Evolutionary conservation across 2,797 vertebrate genomes (phyloP), one percentile per base, ranked within the genome.

Genomic region (Echiichthys vipera): DNA sequence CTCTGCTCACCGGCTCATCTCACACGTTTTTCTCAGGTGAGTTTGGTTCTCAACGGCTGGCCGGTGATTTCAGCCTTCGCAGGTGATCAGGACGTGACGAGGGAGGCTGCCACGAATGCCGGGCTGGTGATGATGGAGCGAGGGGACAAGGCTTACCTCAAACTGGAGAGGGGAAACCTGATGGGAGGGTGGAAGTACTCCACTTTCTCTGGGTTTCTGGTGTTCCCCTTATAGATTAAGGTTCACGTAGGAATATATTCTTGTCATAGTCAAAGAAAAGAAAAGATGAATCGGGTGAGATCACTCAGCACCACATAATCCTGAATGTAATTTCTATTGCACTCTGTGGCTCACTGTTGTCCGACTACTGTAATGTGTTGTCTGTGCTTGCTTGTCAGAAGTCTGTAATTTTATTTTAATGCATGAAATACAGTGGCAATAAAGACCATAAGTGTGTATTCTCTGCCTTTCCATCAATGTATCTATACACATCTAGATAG

Each of bases 151-250:
- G 94, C 94, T 22, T 96, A 95, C 82, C 95, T 96, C 67, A 96
- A 96, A 77, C 93, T 96, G 66, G 96, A 96, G 76, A 84, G 94
- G 57, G 96, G 96, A n/a, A 96, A 96, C 83, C 92, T 96, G 57
- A 95, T 96, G 92, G 96, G 96, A 12, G 96, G 96, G 6, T 97
- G 96, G 96, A 96, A 96, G 82, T 96, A 94, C 77, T 96, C 96
- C 30, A 96, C 95, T 15, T 96, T 96, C 91, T 96, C 95, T 0
- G 96, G 96, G 61, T 96, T 96, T 75, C 90, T 95, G 55, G 94
- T 95, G 13, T 95, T 95, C 47, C 94, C 94, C 2, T 78, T 95
- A 84, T 95, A 94, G 82, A 36, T 51, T 12, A 17, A 18, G 18
- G 5, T 17, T 15, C 13, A 55, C 18, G 11, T 9, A 10, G 7